Conservation (phyloP, 1,140 invertebrate genomes). For the Megalonaias nervosa region DNA sequence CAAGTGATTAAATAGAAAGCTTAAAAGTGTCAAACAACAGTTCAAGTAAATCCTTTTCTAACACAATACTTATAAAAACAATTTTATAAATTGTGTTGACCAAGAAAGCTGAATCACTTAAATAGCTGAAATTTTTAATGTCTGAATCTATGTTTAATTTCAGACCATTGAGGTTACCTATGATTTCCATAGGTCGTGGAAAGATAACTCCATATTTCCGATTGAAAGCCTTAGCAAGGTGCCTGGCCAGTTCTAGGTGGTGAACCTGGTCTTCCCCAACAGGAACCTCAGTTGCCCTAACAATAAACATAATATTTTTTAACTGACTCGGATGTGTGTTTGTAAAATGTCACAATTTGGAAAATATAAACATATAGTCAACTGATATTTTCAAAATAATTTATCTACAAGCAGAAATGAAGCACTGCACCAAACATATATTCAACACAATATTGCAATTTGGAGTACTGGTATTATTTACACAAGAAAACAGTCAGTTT, state of each 20-base stretch:
- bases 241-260: conserved; percentile 90
- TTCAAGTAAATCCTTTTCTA: neutral
- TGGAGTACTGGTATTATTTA: too few relatives aligned
- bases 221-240: conserved; percentile 85
- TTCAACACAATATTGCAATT: too few relatives aligned
- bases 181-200: conserved; percentile 80
- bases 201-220: conserved; percentile 76
- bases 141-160: neutral
- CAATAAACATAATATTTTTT: conserved; percentile 17
- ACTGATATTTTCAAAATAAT: too few relatives aligned
- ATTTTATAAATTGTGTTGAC: neutral
- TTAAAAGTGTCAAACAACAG: neutral
- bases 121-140: neutral
- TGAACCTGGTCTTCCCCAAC: conserved; percentile 95
- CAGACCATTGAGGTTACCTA: conserved; percentile 74
- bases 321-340: too few relatives aligned
- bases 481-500: too few relatives aligned
- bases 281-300: conserved; percentile 91
- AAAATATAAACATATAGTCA: too few relatives aligned
- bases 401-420: too few relatives aligned
- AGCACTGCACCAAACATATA: too few relatives aligned
- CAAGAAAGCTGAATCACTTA: neutral
- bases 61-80: neutral
- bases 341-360: too few relatives aligned
- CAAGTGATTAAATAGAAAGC: neutral